Conservation (phyloP, 2,113 vertebrate species). For the Gavia stellata region DNA sequence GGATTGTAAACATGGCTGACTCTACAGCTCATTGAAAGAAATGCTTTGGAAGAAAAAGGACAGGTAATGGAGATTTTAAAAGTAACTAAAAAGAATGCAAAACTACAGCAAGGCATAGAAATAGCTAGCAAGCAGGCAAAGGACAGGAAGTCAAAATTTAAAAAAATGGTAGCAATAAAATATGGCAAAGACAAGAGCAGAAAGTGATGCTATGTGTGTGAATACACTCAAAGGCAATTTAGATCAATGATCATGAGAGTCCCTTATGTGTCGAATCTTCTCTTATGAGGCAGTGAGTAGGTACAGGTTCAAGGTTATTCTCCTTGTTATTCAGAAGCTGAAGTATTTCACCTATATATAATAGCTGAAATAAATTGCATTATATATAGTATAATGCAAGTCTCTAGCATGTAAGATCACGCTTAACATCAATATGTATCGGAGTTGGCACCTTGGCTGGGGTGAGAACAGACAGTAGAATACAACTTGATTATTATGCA, state of each 20-base stretch:
- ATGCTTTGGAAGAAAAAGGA: background rate
- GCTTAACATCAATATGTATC: rapidly evolving
- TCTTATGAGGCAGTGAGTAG: background rate
- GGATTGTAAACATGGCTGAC: background rate
- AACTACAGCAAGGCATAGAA: background rate
- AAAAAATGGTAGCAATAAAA: background rate
- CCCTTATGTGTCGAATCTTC: background rate
- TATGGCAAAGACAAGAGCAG: background rate
- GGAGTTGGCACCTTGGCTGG: background rate
- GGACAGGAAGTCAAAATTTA: background rate
- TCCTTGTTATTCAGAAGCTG: background rate
- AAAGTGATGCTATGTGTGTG: background rate
- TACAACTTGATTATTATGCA: background rate
- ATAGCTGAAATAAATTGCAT: too few species aligned
- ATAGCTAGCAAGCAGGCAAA: background rate
- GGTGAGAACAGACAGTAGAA: background rate
- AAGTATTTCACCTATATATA: background rate
- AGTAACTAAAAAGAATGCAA: background rate
- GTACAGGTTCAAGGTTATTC: background rate
- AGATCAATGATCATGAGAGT: background rate
- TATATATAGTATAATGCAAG: too few species aligned
- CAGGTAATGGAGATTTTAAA: background rate
- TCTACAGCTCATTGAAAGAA: background rate
- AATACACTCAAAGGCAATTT: background rate
- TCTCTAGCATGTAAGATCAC: background rate